Percentiles rank a stretch among this genome's conserved stretches.
Evolutionary conservation across 53 echinoderm and acorn worm genomes (phyloP).

Genomic region (Hippasteria phrygiana): DNA sequence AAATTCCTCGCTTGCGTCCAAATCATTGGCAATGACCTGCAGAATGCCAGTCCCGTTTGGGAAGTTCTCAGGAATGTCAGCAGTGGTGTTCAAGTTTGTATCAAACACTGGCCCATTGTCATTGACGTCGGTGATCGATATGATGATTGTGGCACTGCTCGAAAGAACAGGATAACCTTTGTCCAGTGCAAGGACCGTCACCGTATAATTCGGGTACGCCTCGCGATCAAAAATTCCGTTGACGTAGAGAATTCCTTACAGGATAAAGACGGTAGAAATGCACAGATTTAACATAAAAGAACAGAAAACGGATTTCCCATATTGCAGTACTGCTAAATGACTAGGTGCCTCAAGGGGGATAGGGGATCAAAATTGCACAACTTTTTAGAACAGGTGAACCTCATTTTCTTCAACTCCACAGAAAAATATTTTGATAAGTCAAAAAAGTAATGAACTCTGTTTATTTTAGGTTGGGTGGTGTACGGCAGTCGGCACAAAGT

Average conservation of each 20-base stretch:
- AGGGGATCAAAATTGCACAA: too few relatives aligned
- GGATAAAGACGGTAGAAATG: neutral
- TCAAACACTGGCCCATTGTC: slow-evolving; percentile 76
- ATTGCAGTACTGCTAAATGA: too few relatives aligned
- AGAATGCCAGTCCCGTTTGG: slow-evolving; percentile 24
- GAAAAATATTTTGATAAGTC: too few relatives aligned
- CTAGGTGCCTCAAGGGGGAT: too few relatives aligned
- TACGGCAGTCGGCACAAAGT: too few relatives aligned
- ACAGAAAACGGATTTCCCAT: too few relatives aligned
- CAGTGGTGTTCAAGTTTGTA: neutral
- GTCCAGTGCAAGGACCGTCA: slow-evolving; percentile 61
- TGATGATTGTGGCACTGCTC: slow-evolving; percentile 18
- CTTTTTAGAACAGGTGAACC: too few relatives aligned
- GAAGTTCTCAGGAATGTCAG: slow-evolving; percentile 43
- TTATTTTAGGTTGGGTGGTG: too few relatives aligned
- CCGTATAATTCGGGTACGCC: slow-evolving; percentile 9
- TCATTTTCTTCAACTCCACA: too few relatives aligned
- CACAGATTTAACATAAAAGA: neutral
- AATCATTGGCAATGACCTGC: slow-evolving; percentile 64
- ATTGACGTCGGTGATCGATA: slow-evolving; percentile 72
- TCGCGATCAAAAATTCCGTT: slow-evolving; percentile 69
- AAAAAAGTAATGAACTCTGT: too few relatives aligned
- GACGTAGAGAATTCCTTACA: slow-evolving; percentile 68
- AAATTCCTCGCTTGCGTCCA: slow-evolving; percentile 41
- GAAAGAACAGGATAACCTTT: slow-evolving; percentile 30